phyloP scores from a whole-genome alignment of 2,113 vertebrate species.

The Corythornis madagascariensis region DNA sequence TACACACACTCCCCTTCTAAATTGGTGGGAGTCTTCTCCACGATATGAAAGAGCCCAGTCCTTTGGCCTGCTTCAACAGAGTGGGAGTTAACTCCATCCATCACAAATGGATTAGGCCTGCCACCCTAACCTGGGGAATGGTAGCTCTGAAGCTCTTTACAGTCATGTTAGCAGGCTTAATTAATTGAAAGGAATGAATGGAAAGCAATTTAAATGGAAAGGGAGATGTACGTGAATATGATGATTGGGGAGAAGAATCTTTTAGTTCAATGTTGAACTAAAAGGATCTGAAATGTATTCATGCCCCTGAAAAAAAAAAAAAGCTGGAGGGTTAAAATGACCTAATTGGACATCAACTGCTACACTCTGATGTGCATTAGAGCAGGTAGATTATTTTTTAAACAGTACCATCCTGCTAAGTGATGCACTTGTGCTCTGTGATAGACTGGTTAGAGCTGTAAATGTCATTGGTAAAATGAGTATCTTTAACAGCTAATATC shows the following conservation, averaged over 20 bases:
- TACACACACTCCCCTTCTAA: neutral
- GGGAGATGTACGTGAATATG: neutral
- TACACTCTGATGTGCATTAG: slow-evolving; percentile 48
- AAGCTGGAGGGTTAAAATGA: slow-evolving; percentile 57
- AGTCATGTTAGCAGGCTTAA: neutral
- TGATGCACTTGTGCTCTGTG: slow-evolving; percentile 54
- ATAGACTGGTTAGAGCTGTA: slow-evolving; percentile 60
- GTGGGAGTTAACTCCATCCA: neutral
- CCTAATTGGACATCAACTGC: slow-evolving; percentile 40
- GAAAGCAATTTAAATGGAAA: slow-evolving; percentile 22
- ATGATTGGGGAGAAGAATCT: neutral
- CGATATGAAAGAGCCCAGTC: neutral
- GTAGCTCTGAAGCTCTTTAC: neutral
- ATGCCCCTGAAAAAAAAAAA: slow-evolving; percentile 14
- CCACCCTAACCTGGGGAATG: neutral
- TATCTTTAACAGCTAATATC: slow-evolving; percentile 64
- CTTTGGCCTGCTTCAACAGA: neutral
- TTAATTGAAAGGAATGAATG: slow-evolving; percentile 35
- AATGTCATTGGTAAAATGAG: slow-evolving; percentile 65
- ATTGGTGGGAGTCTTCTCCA: neutral
- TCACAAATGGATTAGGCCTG: neutral
- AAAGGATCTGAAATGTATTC: slow-evolving; percentile 21
- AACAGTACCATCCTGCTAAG: slow-evolving; percentile 54
- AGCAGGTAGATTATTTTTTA: slow-evolving; percentile 62
- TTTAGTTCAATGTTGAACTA: neutral